phyloP scores from a whole-genome alignment of 2,888 invertebrate genomes.

The Eupithecia dodoneata region DNA sequence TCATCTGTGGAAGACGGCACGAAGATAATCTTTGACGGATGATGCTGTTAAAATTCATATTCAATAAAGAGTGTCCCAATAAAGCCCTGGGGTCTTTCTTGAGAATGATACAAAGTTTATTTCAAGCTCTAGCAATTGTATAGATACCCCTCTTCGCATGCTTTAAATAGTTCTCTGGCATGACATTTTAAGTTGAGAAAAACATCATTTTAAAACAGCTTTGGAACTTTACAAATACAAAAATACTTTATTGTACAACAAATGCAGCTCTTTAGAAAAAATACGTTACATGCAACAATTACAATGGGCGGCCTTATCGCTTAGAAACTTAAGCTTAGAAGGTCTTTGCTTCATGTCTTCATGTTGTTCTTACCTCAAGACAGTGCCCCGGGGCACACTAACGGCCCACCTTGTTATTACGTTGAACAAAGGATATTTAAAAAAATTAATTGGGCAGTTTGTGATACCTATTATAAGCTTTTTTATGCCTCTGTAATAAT shows the following conservation, averaged over 20 bases:
- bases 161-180: not conserved
- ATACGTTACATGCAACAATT: too few species aligned
- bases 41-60: slow-evolving; percentile 19
- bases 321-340: too few species aligned
- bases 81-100: not conserved
- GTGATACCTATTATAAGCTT: too few species aligned
- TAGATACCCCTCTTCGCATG: not conserved
- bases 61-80: not conserved
- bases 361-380: not conserved
- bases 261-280: too few species aligned
- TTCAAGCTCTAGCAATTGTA: not conserved
- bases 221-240: not conserved
- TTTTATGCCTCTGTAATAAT: too few species aligned
- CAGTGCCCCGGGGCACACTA: too few species aligned
- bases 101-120: not conserved
- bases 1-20: slow-evolving; percentile 31
- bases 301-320: too few species aligned
- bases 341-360: not conserved
- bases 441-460: too few species aligned
- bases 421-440: too few species aligned
- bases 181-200: not conserved
- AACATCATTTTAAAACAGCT: not conserved
- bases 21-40: slow-evolving; percentile 28
- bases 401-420: too few species aligned
- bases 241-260: too few species aligned